Conservation (phyloP, 1,140 invertebrate genomes). For the Trichoplusia ni region DNA sequence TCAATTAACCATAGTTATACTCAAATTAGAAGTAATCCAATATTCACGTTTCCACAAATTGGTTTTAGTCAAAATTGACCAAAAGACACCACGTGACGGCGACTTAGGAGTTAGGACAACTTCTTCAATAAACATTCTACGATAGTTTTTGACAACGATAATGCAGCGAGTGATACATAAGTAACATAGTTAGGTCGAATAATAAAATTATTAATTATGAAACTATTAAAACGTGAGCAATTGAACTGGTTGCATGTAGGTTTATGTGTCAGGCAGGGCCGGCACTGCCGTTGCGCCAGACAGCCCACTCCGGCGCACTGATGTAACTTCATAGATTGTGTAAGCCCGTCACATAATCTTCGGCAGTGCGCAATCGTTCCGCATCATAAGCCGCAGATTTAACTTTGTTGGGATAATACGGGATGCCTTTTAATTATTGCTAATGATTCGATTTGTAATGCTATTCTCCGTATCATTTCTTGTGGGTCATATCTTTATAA, state of each 20-base stretch:
- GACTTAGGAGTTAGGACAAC: too few species aligned
- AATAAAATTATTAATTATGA: constrained; percentile 15
- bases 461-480: too few species aligned
- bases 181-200: too few species aligned
- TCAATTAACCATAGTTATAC: too few species aligned
- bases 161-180: too few species aligned
- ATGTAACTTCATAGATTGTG: constrained; percentile 62
- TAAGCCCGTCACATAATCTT: constrained; percentile 60
- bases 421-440: neutral
- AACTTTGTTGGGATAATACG: constrained; percentile 17
- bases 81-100: too few species aligned
- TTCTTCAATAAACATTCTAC: too few species aligned
- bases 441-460: neutral
- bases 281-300: constrained; percentile 51
- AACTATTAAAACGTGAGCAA: constrained; percentile 7
- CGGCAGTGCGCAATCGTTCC: constrained; percentile 50
- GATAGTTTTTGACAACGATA: too few species aligned
- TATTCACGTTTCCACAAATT: too few species aligned
- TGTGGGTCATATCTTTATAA: too few species aligned
- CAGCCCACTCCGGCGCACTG: constrained; percentile 39
- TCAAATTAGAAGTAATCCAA: too few species aligned
- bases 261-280: constrained; percentile 58
- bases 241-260: constrained; percentile 52
- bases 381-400: constrained; percentile 40
- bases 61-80: too few species aligned